Conservation (phyloP, 2,797 vertebrate genomes). For the Phoeniculus purpureus region DNA sequence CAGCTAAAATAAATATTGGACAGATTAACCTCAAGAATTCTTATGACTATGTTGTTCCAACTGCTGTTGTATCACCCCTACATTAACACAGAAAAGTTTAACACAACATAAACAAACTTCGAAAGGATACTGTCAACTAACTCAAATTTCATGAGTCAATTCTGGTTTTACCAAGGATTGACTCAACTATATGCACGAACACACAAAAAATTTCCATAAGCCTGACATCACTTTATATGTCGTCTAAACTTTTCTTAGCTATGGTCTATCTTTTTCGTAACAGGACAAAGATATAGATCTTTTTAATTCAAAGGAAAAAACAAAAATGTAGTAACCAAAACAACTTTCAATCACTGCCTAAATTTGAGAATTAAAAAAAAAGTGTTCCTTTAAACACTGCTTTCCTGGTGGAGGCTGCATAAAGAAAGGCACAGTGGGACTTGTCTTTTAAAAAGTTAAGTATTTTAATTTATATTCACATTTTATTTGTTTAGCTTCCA, state of each 20-base stretch:
- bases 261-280: not conserved
- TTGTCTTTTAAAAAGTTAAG: not conserved
- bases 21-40: not conserved
- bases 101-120: not conserved
- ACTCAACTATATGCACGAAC: not conserved
- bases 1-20: not conserved
- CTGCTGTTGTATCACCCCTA: not conserved
- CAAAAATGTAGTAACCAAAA: not conserved
- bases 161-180: not conserved
- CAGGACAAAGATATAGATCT: not conserved
- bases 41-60: not conserved
- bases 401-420: not conserved
- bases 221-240: not conserved
- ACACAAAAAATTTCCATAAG: not conserved
- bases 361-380: rapidly evolving
- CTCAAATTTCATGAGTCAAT: not conserved
- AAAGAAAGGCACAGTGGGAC: rapidly evolving
- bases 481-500: not conserved
- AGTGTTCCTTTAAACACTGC: rapidly evolving
- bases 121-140: not conserved
- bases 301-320: not conserved
- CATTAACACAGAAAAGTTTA: not conserved
- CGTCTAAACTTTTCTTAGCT: not conserved
- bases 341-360: not conserved
- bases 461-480: not conserved